phyloP scores from a whole-genome alignment of 2,888 invertebrate genomes.

The Luffia ferchaultella region DNA sequence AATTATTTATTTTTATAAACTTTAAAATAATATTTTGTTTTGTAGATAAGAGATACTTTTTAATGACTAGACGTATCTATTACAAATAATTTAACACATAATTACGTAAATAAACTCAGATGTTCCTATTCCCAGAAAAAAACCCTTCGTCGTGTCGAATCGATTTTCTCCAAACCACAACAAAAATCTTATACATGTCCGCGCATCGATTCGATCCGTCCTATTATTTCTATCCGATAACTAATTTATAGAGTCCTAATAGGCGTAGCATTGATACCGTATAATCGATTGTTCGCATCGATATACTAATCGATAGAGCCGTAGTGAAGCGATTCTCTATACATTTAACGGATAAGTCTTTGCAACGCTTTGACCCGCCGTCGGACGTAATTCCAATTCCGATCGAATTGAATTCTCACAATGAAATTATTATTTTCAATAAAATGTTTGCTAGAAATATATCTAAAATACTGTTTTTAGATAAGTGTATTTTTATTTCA shows the following conservation, averaged over 20 bases:
- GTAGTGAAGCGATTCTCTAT: conserved; percentile 4
- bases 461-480: no score
- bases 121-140: background rate
- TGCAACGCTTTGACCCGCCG: background rate
- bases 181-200: conserved; percentile 24
- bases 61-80: background rate
- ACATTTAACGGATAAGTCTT: background rate
- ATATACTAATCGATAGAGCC: conserved; percentile 10
- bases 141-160: background rate
- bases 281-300: conserved; percentile 38
- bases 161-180: background rate
- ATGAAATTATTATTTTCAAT: no score
- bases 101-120: background rate
- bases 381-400: background rate
- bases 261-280: conserved; percentile 40
- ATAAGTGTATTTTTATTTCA: no score
- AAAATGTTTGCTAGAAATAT: no score
- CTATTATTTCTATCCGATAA: conserved; percentile 59
- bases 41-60: no score
- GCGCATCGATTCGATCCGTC: conserved; percentile 52
- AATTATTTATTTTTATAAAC: no score
- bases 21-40: no score
- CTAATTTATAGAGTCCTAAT: conserved; percentile 60
- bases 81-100: background rate
- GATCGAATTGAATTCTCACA: no score